Percentiles rank a stretch among this genome's conserved stretches.
Evolutionary conservation across 2,888 invertebrate genomes (phyloP).

Genomic region (Drosophila niveifrons): DNA sequence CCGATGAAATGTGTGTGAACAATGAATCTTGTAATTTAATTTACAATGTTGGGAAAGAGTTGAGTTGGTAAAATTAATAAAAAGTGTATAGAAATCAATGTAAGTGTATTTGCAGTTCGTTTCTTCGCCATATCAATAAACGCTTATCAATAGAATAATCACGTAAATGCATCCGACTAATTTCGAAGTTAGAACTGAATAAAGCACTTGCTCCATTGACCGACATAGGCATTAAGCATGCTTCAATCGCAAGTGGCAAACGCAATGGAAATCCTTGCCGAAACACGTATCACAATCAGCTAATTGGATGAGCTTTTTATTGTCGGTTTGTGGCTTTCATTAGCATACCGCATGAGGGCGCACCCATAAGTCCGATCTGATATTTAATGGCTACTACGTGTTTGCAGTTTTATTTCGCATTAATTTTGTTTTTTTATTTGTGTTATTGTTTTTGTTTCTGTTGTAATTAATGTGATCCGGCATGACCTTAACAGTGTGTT

Average conservation of each 20-base stretch:
- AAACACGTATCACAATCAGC: slow-evolving; percentile 80
- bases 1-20: slow-evolving; percentile 37
- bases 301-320: slow-evolving; percentile 70
- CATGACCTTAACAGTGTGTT: slow-evolving; percentile 76
- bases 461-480: slow-evolving; percentile 76
- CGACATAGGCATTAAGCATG: slow-evolving; percentile 57
- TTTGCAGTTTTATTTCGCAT: slow-evolving; percentile 41
- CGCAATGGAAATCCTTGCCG: slow-evolving; percentile 60
- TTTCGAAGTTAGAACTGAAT: slow-evolving; percentile 9
- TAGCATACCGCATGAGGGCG: slow-evolving; percentile 61
- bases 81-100: too few species aligned
- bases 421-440: slow-evolving; percentile 22
- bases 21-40: not conserved
- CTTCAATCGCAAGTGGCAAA: slow-evolving; percentile 50
- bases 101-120: slow-evolving; percentile 37
- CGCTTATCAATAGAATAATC: slow-evolving; percentile 38
- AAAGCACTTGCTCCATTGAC: slow-evolving; percentile 72
- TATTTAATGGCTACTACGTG: slow-evolving; percentile 74
- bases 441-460: slow-evolving; percentile 19
- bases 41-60: not conserved
- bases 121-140: not conserved
- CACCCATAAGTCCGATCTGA: slow-evolving; percentile 48
- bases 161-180: not conserved
- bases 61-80: too few species aligned
- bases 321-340: slow-evolving; percentile 71